Evolutionary conservation across 2,888 invertebrate genomes (phyloP).

Genomic region (Stenichneumon culpator): DNA sequence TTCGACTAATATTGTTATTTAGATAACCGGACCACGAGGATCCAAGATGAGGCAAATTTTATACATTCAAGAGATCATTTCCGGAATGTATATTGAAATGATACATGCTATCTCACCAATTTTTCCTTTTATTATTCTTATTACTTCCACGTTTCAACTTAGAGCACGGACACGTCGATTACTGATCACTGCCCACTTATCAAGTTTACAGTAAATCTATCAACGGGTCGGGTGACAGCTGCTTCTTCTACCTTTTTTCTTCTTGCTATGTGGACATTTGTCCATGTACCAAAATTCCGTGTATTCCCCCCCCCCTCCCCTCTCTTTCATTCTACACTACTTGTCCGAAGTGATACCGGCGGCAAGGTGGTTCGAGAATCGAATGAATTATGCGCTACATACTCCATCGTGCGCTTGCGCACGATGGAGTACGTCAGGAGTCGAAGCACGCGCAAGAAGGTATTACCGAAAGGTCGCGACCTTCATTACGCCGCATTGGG

Average conservation of each 20-base stretch:
- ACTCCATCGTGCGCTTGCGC: slow-evolving; percentile 18
- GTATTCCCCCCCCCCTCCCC: not conserved
- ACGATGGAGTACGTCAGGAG: slow-evolving; percentile 18
- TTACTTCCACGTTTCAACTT: slow-evolving; percentile 13
- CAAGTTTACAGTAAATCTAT: slow-evolving; percentile 4
- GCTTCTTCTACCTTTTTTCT: not conserved
- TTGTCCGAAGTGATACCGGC: not conserved
- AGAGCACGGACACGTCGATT: not conserved
- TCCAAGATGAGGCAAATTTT: slow-evolving; percentile 44
- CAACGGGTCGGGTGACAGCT: not conserved
- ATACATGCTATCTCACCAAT: not conserved
- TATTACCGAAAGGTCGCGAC: slow-evolving; percentile 69
- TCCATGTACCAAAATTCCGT: not conserved
- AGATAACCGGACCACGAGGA: slow-evolving; percentile 29
- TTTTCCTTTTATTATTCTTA: not conserved
- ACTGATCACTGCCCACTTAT: not conserved
- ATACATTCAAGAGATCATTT: slow-evolving; percentile 41
- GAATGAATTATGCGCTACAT: not conserved
- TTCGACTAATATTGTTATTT: no score
- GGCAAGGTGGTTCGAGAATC: slow-evolving; percentile 1
- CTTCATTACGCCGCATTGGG: slow-evolving; percentile 70
- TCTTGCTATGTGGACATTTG: not conserved
- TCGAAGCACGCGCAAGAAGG: slow-evolving; percentile 59
- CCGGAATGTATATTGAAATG: slow-evolving; percentile 50
- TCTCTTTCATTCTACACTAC: not conserved